Percentiles rank a stretch among this genome's conserved stretches.
phyloP scores from a whole-genome alignment of 1,140 invertebrate genomes.

The Halesus radiatus region DNA sequence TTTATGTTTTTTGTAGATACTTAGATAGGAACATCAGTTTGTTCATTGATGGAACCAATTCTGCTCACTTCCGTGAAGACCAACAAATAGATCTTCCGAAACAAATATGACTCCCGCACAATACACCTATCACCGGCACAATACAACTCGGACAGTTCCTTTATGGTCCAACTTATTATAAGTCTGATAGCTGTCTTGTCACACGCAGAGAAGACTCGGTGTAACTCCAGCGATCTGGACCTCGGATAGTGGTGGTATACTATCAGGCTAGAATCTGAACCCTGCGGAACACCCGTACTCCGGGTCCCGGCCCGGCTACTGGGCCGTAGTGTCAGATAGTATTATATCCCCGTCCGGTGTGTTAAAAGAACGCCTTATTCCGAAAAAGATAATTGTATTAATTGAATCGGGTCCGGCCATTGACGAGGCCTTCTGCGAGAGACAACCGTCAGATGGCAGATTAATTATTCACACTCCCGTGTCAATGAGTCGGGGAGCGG shows the following conservation, averaged over 20 bases:
- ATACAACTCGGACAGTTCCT: conserved; percentile 11
- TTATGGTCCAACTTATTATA: background rate
- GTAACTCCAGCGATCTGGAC: background rate
- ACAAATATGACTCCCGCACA: background rate
- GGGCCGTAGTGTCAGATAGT: background rate
- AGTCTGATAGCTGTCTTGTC: background rate
- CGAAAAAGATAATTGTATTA: conserved; percentile 31
- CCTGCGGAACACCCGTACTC: conserved; percentile 4
- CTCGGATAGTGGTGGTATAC: too few species aligned
- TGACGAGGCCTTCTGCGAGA: background rate
- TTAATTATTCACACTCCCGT: conserved; percentile 16
- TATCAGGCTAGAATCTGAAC: background rate
- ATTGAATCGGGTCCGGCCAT: conserved; percentile 10
- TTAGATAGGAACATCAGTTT: background rate
- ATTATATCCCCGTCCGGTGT: conserved; percentile 9
- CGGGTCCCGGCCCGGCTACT: background rate
- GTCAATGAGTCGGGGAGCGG: background rate
- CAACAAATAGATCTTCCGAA: conserved; percentile 1
- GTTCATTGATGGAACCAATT: background rate
- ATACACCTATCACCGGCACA: background rate
- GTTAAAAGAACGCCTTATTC: conserved; percentile 24
- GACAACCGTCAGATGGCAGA: background rate
- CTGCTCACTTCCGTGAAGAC: conserved; percentile 8
- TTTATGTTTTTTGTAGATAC: too few species aligned
- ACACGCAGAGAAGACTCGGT: background rate